Evolutionary conservation across 2,888 invertebrate species (phyloP).

Genomic region (Synergus umbraculus): DNA sequence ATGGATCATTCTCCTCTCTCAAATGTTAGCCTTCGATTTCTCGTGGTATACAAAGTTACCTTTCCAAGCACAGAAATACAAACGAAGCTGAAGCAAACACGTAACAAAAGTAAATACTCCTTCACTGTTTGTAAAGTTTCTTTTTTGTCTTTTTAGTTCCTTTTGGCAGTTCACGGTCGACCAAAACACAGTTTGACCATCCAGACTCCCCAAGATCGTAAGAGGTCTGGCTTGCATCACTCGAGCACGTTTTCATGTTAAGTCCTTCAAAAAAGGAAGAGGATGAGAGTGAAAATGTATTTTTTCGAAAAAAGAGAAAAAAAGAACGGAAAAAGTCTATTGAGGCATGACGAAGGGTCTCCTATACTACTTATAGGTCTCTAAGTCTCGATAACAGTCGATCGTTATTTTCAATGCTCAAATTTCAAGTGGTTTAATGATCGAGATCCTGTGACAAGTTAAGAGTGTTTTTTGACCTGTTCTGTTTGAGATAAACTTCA

Average conservation of each 20-base stretch:
- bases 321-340: constrained; percentile 43
- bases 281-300: constrained; percentile 21
- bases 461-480: constrained; percentile 65
- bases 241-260: constrained; percentile 39
- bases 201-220: constrained; percentile 29
- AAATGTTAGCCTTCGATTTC: not conserved
- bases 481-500: constrained; percentile 61
- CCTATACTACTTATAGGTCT: constrained; percentile 44
- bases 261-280: constrained; percentile 6
- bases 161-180: constrained; percentile 27
- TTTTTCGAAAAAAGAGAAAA: constrained; percentile 31
- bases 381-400: constrained; percentile 43
- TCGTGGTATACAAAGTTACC: not conserved
- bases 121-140: constrained; percentile 25
- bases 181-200: constrained; percentile 33
- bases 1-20: too few relatives aligned
- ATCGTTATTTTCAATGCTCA: constrained; percentile 56
- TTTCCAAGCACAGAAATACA: not conserved
- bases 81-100: constrained; percentile 1
- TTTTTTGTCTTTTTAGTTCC: not conserved
- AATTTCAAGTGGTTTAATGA: constrained; percentile 43
- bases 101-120: constrained; percentile 28
- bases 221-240: constrained; percentile 33
- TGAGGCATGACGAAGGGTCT: constrained; percentile 44
- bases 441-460: constrained; percentile 44